These are phyloP conservation scores for Gymnogyps californianus DNA, from an alignment of 2,113 vertebrate species.

Conservation along the genomic window DNA sequence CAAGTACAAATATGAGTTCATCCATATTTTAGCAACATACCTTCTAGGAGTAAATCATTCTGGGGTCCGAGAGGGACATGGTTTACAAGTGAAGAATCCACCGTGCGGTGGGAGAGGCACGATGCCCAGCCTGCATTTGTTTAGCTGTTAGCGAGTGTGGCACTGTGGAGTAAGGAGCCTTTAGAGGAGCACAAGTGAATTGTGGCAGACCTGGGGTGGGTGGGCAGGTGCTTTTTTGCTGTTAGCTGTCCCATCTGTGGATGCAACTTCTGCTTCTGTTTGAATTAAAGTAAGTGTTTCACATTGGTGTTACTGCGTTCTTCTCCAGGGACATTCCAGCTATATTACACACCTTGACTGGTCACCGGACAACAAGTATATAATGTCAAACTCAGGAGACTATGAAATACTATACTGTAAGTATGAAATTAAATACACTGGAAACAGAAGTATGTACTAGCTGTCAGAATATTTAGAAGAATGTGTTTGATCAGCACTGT, in stretches of 20 bases:
- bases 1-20: neutral
- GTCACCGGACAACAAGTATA: slow-evolving; percentile 96
- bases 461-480: neutral
- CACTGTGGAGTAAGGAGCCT: neutral
- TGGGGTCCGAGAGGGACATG: accelerated
- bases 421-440: slow-evolving; percentile 63
- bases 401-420: slow-evolving; percentile 99
- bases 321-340: slow-evolving; percentile 95
- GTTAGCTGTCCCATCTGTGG: neutral
- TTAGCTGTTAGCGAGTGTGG: neutral
- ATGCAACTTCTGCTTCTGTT: neutral
- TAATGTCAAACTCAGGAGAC: slow-evolving; percentile 99
- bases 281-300: neutral
- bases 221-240: neutral
- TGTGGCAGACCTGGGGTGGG: neutral
- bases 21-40: neutral
- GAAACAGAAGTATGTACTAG: neutral
- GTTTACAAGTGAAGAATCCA: neutral
- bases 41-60: neutral
- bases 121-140: neutral
- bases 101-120: accelerated
- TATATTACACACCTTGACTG: slow-evolving; percentile 99
- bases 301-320: neutral
- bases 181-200: neutral
- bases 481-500: neutral